phyloP scores from a whole-genome alignment of 2,888 invertebrate genomes.

The Bombylius major region DNA sequence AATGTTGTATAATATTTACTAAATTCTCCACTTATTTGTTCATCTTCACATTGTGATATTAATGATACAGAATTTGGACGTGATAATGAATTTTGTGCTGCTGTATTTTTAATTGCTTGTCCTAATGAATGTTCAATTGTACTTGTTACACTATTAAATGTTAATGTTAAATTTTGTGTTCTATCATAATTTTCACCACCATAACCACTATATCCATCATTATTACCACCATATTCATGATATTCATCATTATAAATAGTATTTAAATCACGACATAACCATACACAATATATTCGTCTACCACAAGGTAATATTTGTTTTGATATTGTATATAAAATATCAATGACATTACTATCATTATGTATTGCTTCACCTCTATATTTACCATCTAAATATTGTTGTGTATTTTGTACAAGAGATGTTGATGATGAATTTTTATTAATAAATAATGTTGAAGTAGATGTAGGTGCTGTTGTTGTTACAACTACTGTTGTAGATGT shows the following conservation, averaged over 20 bases:
- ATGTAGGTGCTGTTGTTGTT: not conserved
- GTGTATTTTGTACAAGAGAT: conserved; percentile 9
- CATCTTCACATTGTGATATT: conserved; percentile 42
- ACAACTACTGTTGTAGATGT: not conserved
- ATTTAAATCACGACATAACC: conserved; percentile 44
- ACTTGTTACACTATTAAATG: conserved; percentile 35
- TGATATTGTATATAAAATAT: conserved; percentile 40
- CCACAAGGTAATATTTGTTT: conserved; percentile 40
- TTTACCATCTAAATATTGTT: conserved; percentile 18
- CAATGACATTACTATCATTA: conserved; percentile 21
- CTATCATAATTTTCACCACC: conserved; percentile 17
- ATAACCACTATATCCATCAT: conserved; percentile 14
- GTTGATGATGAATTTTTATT: conserved; percentile 4
- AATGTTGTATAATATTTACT: conserved; percentile 46
- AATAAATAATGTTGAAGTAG: conserved; percentile 15
- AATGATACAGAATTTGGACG: conserved; percentile 45
- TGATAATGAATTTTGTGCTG: conserved; percentile 34
- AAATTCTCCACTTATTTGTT: conserved; percentile 44
- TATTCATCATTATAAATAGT: conserved; percentile 16
- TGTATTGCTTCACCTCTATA: conserved; percentile 24
- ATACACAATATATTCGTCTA: conserved; percentile 46
- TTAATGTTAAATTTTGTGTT: conserved; percentile 33
- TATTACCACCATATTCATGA: conserved; percentile 4
- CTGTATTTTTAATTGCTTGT: conserved; percentile 23
- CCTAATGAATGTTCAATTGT: conserved; percentile 32